Evolutionary conservation across 2,797 vertebrate species (phyloP).

Genomic region (Melanitta fusca): DNA sequence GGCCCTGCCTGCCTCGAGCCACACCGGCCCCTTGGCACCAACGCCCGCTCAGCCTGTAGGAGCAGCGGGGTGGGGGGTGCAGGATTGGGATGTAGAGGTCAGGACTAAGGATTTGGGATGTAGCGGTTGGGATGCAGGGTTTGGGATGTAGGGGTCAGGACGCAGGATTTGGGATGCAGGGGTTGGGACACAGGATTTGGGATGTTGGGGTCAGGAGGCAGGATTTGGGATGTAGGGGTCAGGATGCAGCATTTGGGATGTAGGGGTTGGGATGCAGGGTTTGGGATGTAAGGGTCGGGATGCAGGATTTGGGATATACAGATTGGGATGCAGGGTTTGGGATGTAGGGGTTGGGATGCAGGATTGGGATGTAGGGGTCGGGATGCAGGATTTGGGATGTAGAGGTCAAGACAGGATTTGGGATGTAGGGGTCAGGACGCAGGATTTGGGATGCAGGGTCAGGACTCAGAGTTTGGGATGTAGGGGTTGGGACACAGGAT

Average conservation of each 20-base stretch:
- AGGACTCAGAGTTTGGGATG: background rate
- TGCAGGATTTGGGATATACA: background rate
- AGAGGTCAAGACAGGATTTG: no score
- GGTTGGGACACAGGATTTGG: no score
- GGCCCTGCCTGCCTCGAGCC: background rate
- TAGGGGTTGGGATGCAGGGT: rapidly evolving
- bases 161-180: no score
- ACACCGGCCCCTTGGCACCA: background rate
- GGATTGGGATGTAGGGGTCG: no score
- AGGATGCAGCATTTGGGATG: no score
- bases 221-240: background rate
- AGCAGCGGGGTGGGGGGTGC: rapidly evolving
- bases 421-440: no score
- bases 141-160: no score
- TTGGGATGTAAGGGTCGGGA: no score
- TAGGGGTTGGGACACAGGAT: background rate
- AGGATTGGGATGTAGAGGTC: no score
- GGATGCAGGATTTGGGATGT: background rate
- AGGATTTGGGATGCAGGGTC: no score
- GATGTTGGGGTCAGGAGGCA: background rate
- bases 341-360: background rate
- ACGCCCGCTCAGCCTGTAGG: background rate
- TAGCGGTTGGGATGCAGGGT: no score
- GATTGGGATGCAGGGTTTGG: background rate
- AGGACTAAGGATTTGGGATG: no score